Evolutionary conservation across 2,888 invertebrate species (phyloP), one percentile per base, ranked within the genome.

Genomic region (Busseola fusca): DNA sequence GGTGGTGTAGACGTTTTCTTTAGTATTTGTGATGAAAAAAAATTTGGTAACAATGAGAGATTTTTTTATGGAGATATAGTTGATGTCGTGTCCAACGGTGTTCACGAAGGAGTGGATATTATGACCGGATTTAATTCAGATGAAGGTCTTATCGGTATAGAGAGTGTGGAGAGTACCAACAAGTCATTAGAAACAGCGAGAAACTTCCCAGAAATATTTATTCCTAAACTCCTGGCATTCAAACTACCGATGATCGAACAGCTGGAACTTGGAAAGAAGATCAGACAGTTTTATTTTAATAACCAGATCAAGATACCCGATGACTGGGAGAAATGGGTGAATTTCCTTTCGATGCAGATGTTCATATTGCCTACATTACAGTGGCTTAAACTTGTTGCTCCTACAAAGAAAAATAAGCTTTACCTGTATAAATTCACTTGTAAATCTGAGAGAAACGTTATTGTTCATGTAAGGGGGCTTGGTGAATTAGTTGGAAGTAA

Each of bases 71-170:
- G 87, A 27, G 82, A 89, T 37, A 57, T 87, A 0, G 69, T 78
- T 60, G 91, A 96, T 50, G 88, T 89, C 34, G 79, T 94, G 25
- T 91, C 93, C 73, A 89, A 93, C 21, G 96, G 96, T n/a, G 93
- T 93, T 27, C 91, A 96, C 54, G 85, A 89, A 60, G 89, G 85
- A 21, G 93, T 97, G 1, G 97, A 97, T 0, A 96, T 97, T 89
- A 96, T 98, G 89, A 93, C 96, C 14, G 98, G 98, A 16, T 89
- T 97, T 6, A 97, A 96, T 16, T 95, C 96, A 1, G 96, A 97
- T 62, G 98, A 98, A 92, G 97, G 98, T 21, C n/a, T 88, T 1
- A 57, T 88, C 30, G 58, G 12, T 16, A 62, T 84, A 4, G 56
- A 40, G 2, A 63, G 72, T 50, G 70, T 34, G 70, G 59, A 82